Base-by-base conservation (phyloP, 2,113 vertebrate genomes). In the Macroglossus sobrinus region DNA sequence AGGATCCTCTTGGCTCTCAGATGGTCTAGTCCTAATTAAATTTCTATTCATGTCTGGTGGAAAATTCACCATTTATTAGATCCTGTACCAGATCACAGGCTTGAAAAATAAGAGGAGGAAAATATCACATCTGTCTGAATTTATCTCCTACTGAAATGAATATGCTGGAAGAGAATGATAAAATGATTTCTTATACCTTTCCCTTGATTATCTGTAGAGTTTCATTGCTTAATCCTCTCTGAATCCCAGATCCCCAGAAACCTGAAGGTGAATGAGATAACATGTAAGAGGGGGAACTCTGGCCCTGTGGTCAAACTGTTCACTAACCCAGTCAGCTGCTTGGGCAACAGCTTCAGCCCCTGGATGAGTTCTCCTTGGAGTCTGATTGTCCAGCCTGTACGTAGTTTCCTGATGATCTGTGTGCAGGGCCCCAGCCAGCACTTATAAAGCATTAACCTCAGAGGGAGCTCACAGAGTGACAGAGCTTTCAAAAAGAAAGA, bases 211-310 rank as follows among this genome's bases (percentile, higher is more conserved):
- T 66, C 24, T 91, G 19, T 38, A 80, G 35, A 35, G 13, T 47
- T 89, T 95, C 72, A 78, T 55, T 71, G 76, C 69, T 89, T 89
- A 66, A 76, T 92, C 63, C 30, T 75, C 16, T 95, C 74, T 68
- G 68, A 84, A 66, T 40, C 53, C 33, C 40, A 82, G 82, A 38
- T 81, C 33, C 45, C 59, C 75, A 84, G 87, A 89, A 55, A 82
- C 19, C 30, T 57, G 55, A 74, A 13, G 14, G 84, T 78, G 78
- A 89, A 74, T 68, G 50, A 40, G 86, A 55, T 55, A 66, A 72
- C 35, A 86, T 55, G 55, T 26, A 55, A 63, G 45, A 89, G 33
- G 43, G 38, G 63, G 81, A 84, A 76, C 38, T 84, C 21, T 69
- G 40, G 75, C 35, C 43, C 13, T 75, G 22, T 59, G 14, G 38